Conservation (phyloP, 2,888 invertebrate genomes). For the Pammene fasciana region DNA sequence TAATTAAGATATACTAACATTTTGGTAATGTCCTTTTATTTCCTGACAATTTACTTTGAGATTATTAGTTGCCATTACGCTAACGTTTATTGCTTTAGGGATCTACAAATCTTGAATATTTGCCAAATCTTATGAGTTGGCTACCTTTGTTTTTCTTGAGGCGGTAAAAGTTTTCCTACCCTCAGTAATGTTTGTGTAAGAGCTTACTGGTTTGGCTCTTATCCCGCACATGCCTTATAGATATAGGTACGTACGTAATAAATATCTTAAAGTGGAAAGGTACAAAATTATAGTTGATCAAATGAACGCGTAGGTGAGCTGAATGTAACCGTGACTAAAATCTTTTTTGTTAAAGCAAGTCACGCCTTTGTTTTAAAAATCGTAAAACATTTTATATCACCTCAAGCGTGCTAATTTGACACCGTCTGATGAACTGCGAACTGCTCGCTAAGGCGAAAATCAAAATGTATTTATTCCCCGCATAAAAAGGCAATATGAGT, state of each 20-base stretch:
- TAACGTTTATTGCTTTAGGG: constrained; percentile 45
- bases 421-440: constrained; percentile 70
- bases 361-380: constrained; percentile 27
- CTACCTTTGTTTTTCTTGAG: constrained; percentile 77
- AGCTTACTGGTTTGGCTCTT: constrained; percentile 55
- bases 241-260: neutral
- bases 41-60: constrained; percentile 39
- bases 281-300: neutral
- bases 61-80: constrained; percentile 64
- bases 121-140: constrained; percentile 65
- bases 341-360: neutral
- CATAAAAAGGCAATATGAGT: constrained; percentile 83
- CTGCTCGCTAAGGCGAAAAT: constrained; percentile 73
- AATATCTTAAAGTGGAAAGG: neutral
- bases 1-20: neutral
- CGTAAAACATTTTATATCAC: constrained; percentile 63
- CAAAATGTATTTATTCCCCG: constrained; percentile 83
- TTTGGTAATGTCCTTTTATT: constrained; percentile 1
- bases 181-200: constrained; percentile 70
- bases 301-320: too few relatives aligned
- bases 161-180: constrained; percentile 69
- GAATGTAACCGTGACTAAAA: too few relatives aligned
- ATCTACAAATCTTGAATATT: constrained; percentile 61
- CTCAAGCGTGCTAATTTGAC: constrained; percentile 73
- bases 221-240: constrained; percentile 19